A percentile compares a stretch with the other conserved stretches of the same genome.
Evolutionary conservation across 2,113 vertebrate genomes (phyloP).

Genomic region (Rhabdornis inornatus): DNA sequence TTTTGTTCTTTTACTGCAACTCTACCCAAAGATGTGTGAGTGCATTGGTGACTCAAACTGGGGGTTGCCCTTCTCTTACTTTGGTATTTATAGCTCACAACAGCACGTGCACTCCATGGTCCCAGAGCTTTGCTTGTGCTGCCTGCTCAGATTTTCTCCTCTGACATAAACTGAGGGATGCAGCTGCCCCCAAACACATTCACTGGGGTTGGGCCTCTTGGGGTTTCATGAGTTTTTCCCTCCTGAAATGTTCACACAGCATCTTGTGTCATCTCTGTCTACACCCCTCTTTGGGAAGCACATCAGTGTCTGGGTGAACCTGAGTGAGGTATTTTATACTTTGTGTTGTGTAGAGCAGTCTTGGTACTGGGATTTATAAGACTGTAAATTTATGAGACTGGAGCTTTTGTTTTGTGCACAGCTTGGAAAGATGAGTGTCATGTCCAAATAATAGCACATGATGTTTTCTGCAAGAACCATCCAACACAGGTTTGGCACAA

Average conservation of each 20-base stretch:
- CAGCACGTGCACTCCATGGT: fast-evolving
- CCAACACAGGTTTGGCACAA: background rate
- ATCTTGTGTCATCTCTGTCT: background rate
- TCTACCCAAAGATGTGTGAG: background rate
- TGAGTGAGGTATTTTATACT: background rate
- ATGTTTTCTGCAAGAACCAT: background rate
- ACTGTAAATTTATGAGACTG: background rate
- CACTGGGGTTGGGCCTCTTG: background rate
- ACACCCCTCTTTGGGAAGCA: background rate
- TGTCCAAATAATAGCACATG: background rate
- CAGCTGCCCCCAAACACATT: background rate
- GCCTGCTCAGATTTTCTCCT: background rate
- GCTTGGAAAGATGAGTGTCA: background rate
- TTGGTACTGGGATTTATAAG: background rate
- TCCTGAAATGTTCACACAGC: background rate
- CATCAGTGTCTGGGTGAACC: background rate
- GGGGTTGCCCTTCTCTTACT: background rate
- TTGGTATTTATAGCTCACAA: background rate
- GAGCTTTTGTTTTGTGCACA: background rate
- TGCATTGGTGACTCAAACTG: background rate
- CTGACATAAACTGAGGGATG: background rate
- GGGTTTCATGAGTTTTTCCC: background rate
- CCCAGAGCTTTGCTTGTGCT: background rate
- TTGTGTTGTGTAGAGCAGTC: background rate
- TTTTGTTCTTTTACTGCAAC: background rate